Conservation (phyloP, 2,888 invertebrate species). For the Plagodis pulveraria region DNA sequence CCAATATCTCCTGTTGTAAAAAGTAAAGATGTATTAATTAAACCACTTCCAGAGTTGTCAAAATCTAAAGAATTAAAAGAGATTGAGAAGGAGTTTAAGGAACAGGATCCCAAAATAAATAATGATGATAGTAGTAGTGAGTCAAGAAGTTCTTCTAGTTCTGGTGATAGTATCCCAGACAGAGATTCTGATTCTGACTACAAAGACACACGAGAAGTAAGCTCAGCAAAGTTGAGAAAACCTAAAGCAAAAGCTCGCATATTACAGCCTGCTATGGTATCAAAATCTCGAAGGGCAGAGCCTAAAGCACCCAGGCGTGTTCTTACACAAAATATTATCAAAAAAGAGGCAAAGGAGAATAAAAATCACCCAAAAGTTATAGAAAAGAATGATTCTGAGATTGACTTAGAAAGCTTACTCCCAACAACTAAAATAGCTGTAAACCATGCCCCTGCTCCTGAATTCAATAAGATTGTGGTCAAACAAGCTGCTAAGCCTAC, state of each 20-base stretch:
- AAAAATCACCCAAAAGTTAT: slow-evolving; percentile 43
- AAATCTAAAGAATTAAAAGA: slow-evolving; percentile 63
- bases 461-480: slow-evolving; percentile 66
- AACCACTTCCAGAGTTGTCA: slow-evolving; percentile 60
- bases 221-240: slow-evolving; percentile 60
- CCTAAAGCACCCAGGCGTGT: slow-evolving; percentile 59
- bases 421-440: slow-evolving; percentile 54
- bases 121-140: slow-evolving; percentile 81
- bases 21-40: slow-evolving; percentile 70
- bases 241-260: slow-evolving; percentile 72
- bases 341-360: slow-evolving; percentile 70
- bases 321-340: slow-evolving; percentile 61
- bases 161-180: slow-evolving; percentile 84
- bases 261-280: slow-evolving; percentile 46
- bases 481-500: slow-evolving; percentile 71
- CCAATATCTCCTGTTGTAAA: slow-evolving; percentile 67
- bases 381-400: slow-evolving; percentile 57
- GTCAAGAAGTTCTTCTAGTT: slow-evolving; percentile 77
- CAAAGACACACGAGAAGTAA: slow-evolving; percentile 74
- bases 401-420: slow-evolving; percentile 58
- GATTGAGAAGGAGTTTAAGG: slow-evolving; percentile 45
- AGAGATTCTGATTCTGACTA: slow-evolving; percentile 87
- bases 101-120: slow-evolving; percentile 57
- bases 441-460: slow-evolving; percentile 37
- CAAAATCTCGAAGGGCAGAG: slow-evolving; percentile 61